Conservation (phyloP, 2,113 vertebrate species). For the Puntigrus tetrazona region DNA sequence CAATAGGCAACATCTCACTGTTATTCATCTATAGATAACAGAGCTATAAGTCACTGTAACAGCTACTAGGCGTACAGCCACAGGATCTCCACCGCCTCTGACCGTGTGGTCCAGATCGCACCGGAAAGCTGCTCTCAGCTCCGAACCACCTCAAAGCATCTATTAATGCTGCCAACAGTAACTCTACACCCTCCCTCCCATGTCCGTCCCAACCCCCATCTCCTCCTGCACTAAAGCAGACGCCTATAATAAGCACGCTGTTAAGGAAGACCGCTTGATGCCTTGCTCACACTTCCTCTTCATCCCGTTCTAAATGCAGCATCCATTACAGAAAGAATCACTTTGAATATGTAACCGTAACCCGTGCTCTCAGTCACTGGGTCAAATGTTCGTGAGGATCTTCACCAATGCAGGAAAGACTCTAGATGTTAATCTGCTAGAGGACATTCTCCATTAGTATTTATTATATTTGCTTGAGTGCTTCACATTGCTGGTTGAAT, state of each 20-base stretch:
- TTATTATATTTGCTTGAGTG: constrained; percentile 31
- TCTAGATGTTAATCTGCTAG: background rate
- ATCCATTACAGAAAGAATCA: background rate
- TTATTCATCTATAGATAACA: background rate
- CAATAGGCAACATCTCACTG: background rate
- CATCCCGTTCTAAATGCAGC: background rate
- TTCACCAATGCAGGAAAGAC: background rate
- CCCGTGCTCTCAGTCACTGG: background rate
- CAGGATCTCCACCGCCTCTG: background rate
- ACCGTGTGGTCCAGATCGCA: background rate
- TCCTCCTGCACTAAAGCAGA: background rate
- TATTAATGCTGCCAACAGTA: constrained; percentile 40
- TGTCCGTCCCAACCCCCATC: constrained; percentile 17
- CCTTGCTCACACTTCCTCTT: background rate
- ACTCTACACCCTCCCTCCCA: constrained; percentile 41
- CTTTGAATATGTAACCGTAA: constrained; percentile 12
- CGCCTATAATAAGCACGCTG: constrained; percentile 10
- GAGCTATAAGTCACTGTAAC: background rate
- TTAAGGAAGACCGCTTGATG: constrained; percentile 9
- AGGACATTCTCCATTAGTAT: constrained; percentile 25
- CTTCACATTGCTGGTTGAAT: constrained; percentile 14
- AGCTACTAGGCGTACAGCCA: background rate
- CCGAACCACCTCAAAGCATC: constrained; percentile 14
- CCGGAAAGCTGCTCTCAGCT: constrained; percentile 17
- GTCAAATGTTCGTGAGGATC: background rate